phyloP scores from a whole-genome alignment of 2,113 vertebrate species.

The Cisticola juncidis region DNA sequence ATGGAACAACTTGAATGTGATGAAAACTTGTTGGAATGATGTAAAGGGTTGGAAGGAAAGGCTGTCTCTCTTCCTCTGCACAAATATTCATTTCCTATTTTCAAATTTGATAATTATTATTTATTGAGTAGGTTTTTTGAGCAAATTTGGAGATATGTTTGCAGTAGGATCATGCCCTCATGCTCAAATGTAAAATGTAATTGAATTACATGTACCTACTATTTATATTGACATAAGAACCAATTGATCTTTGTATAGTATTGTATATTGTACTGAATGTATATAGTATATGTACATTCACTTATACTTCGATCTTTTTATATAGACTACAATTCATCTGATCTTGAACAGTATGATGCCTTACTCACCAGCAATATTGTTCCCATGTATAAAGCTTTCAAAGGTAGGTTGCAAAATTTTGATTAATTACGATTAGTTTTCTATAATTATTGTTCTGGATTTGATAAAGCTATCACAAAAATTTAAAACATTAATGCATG shows the following conservation, averaged over 20 bases:
- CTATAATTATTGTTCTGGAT: not conserved
- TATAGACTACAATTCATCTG: slow-evolving; percentile 75
- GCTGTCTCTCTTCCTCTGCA: not conserved
- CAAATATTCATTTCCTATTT: not conserved
- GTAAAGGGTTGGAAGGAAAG: not conserved
- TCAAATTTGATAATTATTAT: not conserved
- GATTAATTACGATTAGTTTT: not conserved
- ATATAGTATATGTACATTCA: not conserved
- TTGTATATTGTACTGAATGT: not conserved
- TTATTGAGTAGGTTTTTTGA: not conserved
- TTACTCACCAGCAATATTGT: slow-evolving; percentile 88
- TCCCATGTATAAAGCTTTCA: slow-evolving; percentile 86
- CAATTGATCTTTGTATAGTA: not conserved
- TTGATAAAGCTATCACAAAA: not conserved
- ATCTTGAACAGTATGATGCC: slow-evolving; percentile 79
- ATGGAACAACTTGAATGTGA: not conserved
- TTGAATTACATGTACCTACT: not conserved
- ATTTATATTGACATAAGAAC: not conserved
- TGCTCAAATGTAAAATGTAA: not conserved
- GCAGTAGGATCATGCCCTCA: not conserved
- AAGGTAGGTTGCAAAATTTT: slow-evolving; percentile 76
- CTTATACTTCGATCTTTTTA: not conserved
- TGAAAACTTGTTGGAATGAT: not conserved
- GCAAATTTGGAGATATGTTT: not conserved
- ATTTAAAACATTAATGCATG: not conserved